Base-by-base conservation (phyloP, 2,113 vertebrate species). In the Acanthisitta chloris region DNA sequence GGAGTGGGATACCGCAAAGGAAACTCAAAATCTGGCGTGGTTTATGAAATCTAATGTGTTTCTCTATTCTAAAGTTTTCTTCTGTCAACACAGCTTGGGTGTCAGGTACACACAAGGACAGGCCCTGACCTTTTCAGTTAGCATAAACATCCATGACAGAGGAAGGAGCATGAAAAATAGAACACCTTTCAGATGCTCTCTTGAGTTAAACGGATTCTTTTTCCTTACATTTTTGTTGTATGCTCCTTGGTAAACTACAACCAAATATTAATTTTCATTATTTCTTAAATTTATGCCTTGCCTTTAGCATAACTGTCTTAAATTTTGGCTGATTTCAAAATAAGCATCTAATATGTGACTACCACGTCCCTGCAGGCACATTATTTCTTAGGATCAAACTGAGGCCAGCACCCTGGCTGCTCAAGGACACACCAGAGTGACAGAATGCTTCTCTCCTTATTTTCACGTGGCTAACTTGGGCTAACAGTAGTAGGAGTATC, bases 301-400 rank as follows among this genome's bases (percentile, higher is more conserved):
- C 12, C 40, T 71, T 91, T 48, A 55, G n/a, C 25, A 36, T 34
- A 80, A 80, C 18, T 23, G 6, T 40, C 17, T 67, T 76, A 82
- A 88, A 94, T 85, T 82, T 18, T 29, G 58, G 25, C 17, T 83
- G 49, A 88, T 77, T 88, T 94, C 14, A 95, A 81, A 94, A 59
- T 40, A 76, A 71, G 33, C 10, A 42, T 24, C 58, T 72, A 51
- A 6, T 23, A 74, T 20, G 18, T 34, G 33, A 49, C 36, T 61
- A 57, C 7, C 15, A 34, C 58, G 69, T 15, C 5, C 9, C 40
- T 80, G 65, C 38, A 81, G 43, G n/a, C 10, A 69, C 17, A 15
- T 45, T 57, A 40, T 54, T 89, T 80, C 67, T 86, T 59, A 70
- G 0, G 1, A 81, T 62, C 51, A 61, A 82, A 49, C 10, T 5